Evolutionary conservation across 2,797 vertebrate species (phyloP).

Genomic region (Eulemur mongoz): DNA sequence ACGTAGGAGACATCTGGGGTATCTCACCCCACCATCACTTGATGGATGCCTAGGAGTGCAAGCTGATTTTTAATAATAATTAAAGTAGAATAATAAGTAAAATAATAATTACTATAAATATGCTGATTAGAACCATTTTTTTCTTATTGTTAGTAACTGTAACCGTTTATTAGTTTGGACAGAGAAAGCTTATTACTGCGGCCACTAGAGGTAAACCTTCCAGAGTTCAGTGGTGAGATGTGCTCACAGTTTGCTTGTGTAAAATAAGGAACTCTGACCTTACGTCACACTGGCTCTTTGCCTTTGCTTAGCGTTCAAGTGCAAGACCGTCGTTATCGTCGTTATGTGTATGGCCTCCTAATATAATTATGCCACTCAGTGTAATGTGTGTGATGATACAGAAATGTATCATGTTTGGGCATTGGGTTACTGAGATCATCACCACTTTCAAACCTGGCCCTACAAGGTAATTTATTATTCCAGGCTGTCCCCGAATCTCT

Average conservation of each 20-base stretch:
- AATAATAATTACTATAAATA: background rate
- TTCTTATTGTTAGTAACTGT: background rate
- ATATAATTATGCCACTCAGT: slow-evolving; percentile 55
- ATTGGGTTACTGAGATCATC: background rate
- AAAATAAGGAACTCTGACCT: background rate
- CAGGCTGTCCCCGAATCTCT: slow-evolving; percentile 19
- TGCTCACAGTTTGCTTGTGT: background rate
- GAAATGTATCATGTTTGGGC: background rate
- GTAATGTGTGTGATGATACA: background rate
- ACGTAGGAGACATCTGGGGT: background rate
- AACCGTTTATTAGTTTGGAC: slow-evolving; percentile 9
- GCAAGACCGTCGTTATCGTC: slow-evolving; percentile 51
- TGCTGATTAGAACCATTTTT: background rate
- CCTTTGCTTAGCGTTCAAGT: background rate
- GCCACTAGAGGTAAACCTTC: background rate
- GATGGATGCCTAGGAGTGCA: background rate
- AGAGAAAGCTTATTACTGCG: background rate
- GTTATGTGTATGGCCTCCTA: slow-evolving; percentile 27
- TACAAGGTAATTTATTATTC: slow-evolving; percentile 7
- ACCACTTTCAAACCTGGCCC: background rate
- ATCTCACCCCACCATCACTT: background rate
- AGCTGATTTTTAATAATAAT: background rate
- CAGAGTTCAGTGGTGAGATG: background rate
- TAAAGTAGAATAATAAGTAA: background rate
- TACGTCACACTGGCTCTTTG: background rate